Percentiles rank a stretch among this genome's conserved stretches.
Conservation (phyloP, 2,113 vertebrate genomes). For the Anthoscopus minutus region DNA sequence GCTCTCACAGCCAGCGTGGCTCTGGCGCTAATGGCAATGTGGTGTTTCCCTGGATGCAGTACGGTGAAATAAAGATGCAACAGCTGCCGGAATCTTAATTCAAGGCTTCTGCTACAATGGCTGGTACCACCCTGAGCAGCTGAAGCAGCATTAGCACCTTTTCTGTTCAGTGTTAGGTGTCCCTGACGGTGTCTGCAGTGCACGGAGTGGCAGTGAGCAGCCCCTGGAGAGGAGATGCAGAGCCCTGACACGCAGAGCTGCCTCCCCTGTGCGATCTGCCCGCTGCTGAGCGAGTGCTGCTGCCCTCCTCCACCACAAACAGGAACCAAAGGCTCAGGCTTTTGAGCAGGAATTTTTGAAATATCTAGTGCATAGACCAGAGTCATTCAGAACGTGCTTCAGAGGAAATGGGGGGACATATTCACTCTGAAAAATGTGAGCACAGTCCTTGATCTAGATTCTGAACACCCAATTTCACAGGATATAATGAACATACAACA, state of each 20-base stretch:
- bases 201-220: neutral
- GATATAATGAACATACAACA: neutral
- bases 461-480: neutral
- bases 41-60: neutral
- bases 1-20: neutral
- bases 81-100: neutral
- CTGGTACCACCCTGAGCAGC: neutral
- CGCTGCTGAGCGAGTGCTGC: neutral
- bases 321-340: neutral
- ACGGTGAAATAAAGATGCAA: neutral
- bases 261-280: neutral
- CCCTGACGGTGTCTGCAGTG: neutral
- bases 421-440: neutral
- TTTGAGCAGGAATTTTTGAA: neutral
- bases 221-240: neutral
- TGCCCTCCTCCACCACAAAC: accelerated
- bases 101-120: neutral
- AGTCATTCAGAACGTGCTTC: neutral
- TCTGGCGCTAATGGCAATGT: neutral
- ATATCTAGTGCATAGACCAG: neutral
- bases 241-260: neutral
- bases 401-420: neutral
- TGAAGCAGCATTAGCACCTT: neutral
- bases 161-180: neutral
- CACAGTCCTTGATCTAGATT: neutral